phyloP scores from a whole-genome alignment of 2,797 vertebrate species.

The Pyrocephalus nanus region DNA sequence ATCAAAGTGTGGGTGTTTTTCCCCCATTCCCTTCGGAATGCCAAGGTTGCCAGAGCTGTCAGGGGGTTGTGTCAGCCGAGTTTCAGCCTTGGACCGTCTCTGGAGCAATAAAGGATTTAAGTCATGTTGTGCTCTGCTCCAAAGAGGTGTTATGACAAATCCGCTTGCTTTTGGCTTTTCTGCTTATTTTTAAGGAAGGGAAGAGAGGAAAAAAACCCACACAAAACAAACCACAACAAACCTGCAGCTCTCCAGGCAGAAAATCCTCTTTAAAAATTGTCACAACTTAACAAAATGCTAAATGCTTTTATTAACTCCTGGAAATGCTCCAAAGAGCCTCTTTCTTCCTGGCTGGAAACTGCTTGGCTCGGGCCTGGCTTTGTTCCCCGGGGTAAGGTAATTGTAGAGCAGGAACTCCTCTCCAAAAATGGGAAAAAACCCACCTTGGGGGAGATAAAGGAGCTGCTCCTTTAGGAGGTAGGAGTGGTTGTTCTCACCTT shows the following conservation, averaged over 20 bases:
- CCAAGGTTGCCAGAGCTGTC: conserved; percentile 6
- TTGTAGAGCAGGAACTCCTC: conserved; percentile 9
- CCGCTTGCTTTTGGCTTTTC: neutral
- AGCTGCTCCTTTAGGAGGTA: neutral
- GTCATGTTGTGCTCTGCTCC: neutral
- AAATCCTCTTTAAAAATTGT: conserved; percentile 34
- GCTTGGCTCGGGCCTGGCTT: neutral
- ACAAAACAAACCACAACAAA: neutral
- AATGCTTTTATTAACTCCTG: conserved; percentile 4
- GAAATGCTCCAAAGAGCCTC: neutral
- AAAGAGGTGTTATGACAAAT: conserved; percentile 45
- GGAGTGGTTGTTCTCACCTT: neutral
- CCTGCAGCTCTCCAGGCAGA: conserved; percentile 2
- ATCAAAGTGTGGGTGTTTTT: neutral
- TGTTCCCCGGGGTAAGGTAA: neutral
- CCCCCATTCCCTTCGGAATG: neutral
- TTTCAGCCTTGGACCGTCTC: conserved; percentile 49
- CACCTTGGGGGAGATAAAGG: neutral
- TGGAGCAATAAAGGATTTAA: conserved; percentile 46
- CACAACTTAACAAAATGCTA: neutral
- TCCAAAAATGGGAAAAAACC: neutral
- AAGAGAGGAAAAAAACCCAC: neutral
- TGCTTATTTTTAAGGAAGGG: neutral
- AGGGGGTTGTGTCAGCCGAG: neutral
- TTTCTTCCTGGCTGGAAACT: neutral